phyloP scores from a whole-genome alignment of 2,113 vertebrate species.

The Petaurus breviceps region DNA sequence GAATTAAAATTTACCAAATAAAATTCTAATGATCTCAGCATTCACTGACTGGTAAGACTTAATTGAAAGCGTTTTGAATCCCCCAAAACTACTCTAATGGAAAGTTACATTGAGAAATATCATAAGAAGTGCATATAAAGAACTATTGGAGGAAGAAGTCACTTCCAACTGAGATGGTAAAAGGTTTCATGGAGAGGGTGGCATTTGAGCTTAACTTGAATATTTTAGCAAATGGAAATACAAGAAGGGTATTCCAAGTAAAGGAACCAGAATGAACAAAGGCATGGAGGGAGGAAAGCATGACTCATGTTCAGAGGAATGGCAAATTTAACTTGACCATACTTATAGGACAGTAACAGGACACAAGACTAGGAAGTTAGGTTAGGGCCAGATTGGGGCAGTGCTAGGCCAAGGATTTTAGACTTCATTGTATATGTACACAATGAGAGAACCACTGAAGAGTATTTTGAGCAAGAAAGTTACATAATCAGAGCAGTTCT shows the following conservation, averaged over 20 bases:
- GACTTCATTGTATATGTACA: not conserved
- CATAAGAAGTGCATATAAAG: not conserved
- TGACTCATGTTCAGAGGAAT: not conserved
- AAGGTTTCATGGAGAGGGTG: not conserved
- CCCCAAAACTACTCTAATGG: not conserved
- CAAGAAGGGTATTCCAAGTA: not conserved
- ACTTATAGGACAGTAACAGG: not conserved
- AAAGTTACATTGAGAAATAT: not conserved
- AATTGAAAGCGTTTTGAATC: too few species aligned
- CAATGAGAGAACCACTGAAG: not conserved
- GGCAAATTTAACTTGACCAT: not conserved
- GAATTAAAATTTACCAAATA: not conserved
- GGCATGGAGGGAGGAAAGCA: not conserved
- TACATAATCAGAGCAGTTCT: not conserved
- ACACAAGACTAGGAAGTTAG: not conserved
- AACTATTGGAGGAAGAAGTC: not conserved
- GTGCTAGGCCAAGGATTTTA: not conserved
- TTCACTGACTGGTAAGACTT: not conserved
- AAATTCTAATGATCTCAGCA: not conserved
- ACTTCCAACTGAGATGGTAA: not conserved
- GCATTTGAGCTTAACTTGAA: not conserved
- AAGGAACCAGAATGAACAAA: not conserved
- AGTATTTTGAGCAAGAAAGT: not conserved
- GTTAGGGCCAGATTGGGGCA: not conserved
- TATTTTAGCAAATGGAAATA: not conserved